phyloP scores from a whole-genome alignment of 64 coral and sea anemone genomes.

The Montipora efflorescens region DNA sequence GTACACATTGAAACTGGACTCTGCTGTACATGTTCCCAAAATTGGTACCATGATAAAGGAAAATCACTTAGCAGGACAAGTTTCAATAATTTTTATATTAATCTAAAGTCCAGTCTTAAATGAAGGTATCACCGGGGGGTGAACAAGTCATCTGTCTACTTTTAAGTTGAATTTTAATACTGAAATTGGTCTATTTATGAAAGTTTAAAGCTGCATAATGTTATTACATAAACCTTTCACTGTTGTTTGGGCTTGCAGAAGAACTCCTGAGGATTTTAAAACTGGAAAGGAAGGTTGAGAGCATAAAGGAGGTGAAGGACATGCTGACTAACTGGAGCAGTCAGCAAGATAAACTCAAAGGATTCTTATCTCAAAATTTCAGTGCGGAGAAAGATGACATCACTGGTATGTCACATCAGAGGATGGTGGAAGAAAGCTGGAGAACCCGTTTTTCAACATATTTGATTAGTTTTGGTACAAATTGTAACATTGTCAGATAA shows the following conservation, averaged over 20 bases:
- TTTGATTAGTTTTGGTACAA: not conserved
- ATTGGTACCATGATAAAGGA: not conserved
- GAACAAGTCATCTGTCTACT: no score
- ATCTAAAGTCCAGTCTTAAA: not conserved
- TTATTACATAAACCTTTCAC: not conserved
- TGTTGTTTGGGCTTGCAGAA: not conserved
- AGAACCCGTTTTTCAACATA: not conserved
- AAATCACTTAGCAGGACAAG: not conserved
- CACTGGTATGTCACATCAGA: not conserved
- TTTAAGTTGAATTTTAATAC: not conserved
- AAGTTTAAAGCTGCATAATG: not conserved
- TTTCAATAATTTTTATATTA: not conserved
- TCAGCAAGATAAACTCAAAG: not conserved
- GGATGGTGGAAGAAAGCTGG: not conserved
- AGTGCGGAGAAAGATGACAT: not conserved
- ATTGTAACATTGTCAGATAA: not conserved
- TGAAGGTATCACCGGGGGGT: no score
- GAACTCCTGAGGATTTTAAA: not conserved
- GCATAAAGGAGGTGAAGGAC: not conserved
- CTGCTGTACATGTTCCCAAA: not conserved
- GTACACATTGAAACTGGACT: constrained; percentile 7
- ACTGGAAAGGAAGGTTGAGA: constrained; percentile 10
- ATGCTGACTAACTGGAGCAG: not conserved
- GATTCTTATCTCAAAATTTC: constrained; percentile 1
- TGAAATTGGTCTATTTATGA: not conserved